phyloP scores from a whole-genome alignment of 1,140 invertebrate genomes.

The Drosophila persimilis region DNA sequence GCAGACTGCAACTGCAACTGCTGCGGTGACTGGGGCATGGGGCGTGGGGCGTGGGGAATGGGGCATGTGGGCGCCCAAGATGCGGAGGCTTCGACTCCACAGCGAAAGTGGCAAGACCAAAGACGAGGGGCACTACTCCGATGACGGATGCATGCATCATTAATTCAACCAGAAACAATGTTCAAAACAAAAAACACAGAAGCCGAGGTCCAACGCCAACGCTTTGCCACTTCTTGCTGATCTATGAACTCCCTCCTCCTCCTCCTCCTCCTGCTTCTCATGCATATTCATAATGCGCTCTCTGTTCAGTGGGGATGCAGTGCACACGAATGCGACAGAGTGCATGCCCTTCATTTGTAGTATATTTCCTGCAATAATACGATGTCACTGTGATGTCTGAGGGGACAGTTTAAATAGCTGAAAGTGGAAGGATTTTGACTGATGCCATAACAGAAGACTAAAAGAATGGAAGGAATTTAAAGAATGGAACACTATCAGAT shows the following conservation, averaged over 20 bases:
- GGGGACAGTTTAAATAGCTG: too few species aligned
- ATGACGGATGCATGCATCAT: slow-evolving; percentile 81
- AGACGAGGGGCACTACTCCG: slow-evolving; percentile 52
- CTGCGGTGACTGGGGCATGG: slow-evolving; percentile 4
- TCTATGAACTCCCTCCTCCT: not conserved
- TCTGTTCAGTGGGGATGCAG: too few species aligned
- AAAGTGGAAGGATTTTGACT: too few species aligned
- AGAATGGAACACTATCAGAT: too few species aligned
- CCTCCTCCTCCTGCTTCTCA: not conserved
- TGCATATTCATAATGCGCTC: slow-evolving; percentile 53
- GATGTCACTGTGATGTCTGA: too few species aligned
- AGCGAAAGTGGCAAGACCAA: slow-evolving; percentile 58
- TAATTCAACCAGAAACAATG: slow-evolving; percentile 70
- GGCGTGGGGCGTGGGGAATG: not conserved
- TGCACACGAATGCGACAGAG: too few species aligned
- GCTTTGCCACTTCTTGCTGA: slow-evolving; percentile 9
- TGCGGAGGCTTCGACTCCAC: slow-evolving; percentile 22
- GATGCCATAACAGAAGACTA: too few species aligned
- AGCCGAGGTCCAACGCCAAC: too few species aligned
- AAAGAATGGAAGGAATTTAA: too few species aligned
- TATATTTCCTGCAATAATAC: too few species aligned
- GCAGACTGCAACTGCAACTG: slow-evolving; percentile 8
- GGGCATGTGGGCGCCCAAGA: slow-evolving; percentile 42
- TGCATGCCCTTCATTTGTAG: too few species aligned
- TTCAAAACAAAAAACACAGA: slow-evolving; percentile 36